These are phyloP conservation scores for Sphenopsis melanotis DNA, from an alignment of 2,797 vertebrate species.

Conservation along the genomic window DNA sequence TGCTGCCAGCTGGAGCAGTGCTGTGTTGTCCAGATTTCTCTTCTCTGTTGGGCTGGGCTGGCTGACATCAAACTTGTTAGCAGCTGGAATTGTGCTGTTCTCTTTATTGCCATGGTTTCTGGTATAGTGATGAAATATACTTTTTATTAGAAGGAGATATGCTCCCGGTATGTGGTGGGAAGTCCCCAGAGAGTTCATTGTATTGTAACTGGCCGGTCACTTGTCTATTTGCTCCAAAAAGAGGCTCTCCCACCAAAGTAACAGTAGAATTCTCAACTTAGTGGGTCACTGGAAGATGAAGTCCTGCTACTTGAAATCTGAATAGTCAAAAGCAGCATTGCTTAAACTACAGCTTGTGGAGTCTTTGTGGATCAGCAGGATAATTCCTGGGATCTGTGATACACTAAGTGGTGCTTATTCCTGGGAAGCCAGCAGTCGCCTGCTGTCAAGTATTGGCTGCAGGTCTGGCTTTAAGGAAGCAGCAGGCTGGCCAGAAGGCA, in stretches of 20 bases:
- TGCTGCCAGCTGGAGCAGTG: fast-evolving
- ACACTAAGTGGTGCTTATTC: neutral
- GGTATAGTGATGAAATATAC: neutral
- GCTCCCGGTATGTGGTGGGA: neutral
- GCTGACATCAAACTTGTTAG: neutral
- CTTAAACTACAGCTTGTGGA: neutral
- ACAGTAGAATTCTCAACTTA: neutral
- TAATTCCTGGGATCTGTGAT: neutral
- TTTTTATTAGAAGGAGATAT: neutral
- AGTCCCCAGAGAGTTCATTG: neutral
- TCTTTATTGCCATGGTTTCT: neutral
- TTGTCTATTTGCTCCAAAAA: neutral
- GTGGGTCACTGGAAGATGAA: neutral
- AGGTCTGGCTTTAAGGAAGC: neutral
- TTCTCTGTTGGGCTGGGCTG: neutral
- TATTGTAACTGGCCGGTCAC: neutral
- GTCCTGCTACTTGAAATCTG: neutral
- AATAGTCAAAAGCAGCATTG: neutral
- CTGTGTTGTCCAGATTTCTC: neutral
- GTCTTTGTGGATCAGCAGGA: neutral
- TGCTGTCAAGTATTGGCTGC: neutral
- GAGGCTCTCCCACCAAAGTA: constrained; percentile 27
- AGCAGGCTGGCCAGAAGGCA: neutral
- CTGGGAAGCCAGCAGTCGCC: neutral
- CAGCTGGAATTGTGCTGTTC: neutral